Evolutionary conservation across 2,888 invertebrate species (phyloP).

Genomic region (Lypha dubia): DNA sequence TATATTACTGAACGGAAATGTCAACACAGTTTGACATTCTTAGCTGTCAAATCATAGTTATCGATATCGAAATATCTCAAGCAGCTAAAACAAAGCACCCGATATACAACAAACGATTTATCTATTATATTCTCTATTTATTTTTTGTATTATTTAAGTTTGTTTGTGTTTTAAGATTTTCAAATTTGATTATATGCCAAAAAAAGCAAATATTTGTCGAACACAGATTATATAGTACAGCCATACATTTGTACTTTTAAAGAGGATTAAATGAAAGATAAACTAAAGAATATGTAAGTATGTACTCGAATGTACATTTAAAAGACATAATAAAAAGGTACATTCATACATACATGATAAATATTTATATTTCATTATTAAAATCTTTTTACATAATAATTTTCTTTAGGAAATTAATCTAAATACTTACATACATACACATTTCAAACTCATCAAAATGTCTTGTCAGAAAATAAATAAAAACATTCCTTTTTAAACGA

Average conservation of each 20-base stretch:
- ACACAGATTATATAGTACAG: not conserved
- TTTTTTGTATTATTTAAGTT: slow-evolving; percentile 15
- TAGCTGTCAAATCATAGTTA: no score
- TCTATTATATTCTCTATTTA: slow-evolving; percentile 3
- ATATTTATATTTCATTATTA: not conserved
- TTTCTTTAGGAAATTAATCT: slow-evolving; percentile 11
- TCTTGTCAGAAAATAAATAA: slow-evolving; percentile 40
- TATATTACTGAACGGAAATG: no score
- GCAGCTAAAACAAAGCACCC: no score
- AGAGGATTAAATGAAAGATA: slow-evolving; percentile 44
- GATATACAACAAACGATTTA: no score
- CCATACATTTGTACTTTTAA: not conserved
- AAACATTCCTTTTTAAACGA: slow-evolving; percentile 17
- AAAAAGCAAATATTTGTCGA: slow-evolving; percentile 25
- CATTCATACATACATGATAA: no score
- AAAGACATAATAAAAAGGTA: slow-evolving; percentile 10
- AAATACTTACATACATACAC: no score
- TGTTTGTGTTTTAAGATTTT: slow-evolving; percentile 33
- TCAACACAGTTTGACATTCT: no score
- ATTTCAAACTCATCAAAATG: slow-evolving; percentile 44
- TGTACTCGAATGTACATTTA: not conserved
- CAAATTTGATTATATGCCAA: slow-evolving; percentile 50
- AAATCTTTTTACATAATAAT: slow-evolving; percentile 1
- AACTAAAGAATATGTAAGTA: not conserved
- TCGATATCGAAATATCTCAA: no score